These are phyloP conservation scores for Xanthia togata DNA, from an alignment of 2,888 invertebrate species.

Conservation along the genomic window DNA sequence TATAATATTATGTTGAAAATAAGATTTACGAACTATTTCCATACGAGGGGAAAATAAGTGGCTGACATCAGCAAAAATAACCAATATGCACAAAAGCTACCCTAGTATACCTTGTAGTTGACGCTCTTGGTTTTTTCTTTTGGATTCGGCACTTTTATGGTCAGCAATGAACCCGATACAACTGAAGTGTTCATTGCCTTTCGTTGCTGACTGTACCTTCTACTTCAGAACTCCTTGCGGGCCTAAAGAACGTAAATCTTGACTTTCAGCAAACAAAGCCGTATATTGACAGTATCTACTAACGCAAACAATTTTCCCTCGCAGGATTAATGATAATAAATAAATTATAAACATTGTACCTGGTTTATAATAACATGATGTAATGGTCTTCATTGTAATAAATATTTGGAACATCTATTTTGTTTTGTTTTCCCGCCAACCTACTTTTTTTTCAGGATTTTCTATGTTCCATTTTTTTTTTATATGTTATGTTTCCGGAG, in stretches of 20 bases:
- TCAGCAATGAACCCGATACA: not conserved
- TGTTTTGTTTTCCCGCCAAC: constrained; percentile 58
- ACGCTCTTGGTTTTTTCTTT: no score
- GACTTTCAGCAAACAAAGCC: constrained; percentile 57
- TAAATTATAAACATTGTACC: constrained; percentile 88
- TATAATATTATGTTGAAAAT: constrained; percentile 31
- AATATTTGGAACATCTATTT: constrained; percentile 86
- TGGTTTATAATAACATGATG: constrained; percentile 88
- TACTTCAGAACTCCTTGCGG: not conserved
- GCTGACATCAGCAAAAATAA: not conserved
- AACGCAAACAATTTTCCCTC: constrained; percentile 67
- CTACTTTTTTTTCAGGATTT: constrained; percentile 19
- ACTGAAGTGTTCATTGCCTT: not conserved
- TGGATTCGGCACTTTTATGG: not conserved
- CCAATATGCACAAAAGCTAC: not conserved
- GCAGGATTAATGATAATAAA: constrained; percentile 75
- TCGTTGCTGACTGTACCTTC: not conserved
- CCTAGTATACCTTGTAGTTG: not conserved
- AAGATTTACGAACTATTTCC: constrained; percentile 30
- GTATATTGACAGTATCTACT: constrained; percentile 54
- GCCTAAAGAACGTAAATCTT: constrained; percentile 33
- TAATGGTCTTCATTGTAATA: constrained; percentile 89
- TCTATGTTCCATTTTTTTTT: constrained; percentile 48
- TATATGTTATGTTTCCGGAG: constrained; percentile 26
- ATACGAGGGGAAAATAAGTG: not conserved